Evolutionary conservation across 1,140 invertebrate species (phyloP).

Genomic region (Druon quercuslanigerum): DNA sequence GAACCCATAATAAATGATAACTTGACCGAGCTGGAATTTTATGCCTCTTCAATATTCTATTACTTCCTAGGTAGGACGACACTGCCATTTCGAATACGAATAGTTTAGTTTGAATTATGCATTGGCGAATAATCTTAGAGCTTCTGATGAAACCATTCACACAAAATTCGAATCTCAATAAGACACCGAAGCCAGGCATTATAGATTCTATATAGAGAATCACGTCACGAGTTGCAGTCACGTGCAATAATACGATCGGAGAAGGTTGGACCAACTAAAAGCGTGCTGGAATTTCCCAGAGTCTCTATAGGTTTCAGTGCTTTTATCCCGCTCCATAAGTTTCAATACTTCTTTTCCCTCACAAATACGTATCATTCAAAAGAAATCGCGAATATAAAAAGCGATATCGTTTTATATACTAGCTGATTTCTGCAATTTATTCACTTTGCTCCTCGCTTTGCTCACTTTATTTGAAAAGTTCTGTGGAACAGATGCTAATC

Average conservation of each 20-base stretch:
- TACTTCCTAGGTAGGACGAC: not conserved
- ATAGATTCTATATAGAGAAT: not conserved
- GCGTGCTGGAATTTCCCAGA: constrained; percentile 22
- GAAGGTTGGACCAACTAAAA: constrained; percentile 17
- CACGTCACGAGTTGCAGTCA: constrained; percentile 24
- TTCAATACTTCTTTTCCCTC: constrained; percentile 23
- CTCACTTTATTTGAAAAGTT: constrained; percentile 17
- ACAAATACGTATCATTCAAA: constrained; percentile 25
- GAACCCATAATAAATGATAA: not conserved
- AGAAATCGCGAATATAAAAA: constrained; percentile 22
- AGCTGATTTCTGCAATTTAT: constrained; percentile 3
- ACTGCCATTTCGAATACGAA: not conserved
- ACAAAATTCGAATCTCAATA: constrained; percentile 25
- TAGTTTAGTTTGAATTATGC: constrained; percentile 20
- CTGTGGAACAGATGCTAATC: constrained; percentile 9
- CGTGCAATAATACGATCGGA: constrained; percentile 27
- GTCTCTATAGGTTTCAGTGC: constrained; percentile 1
- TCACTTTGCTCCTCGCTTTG: not conserved
- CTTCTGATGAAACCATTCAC: constrained; percentile 25
- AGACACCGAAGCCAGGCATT: constrained; percentile 17
- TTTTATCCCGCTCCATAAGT: constrained; percentile 26
- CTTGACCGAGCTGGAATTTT: not conserved
- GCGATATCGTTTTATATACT: not conserved
- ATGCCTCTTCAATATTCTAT: constrained; percentile 4
- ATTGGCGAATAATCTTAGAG: constrained; percentile 20